These are phyloP conservation scores for Archips xylosteana DNA, from an alignment of 2,888 invertebrate genomes.

Conservation along the genomic window DNA sequence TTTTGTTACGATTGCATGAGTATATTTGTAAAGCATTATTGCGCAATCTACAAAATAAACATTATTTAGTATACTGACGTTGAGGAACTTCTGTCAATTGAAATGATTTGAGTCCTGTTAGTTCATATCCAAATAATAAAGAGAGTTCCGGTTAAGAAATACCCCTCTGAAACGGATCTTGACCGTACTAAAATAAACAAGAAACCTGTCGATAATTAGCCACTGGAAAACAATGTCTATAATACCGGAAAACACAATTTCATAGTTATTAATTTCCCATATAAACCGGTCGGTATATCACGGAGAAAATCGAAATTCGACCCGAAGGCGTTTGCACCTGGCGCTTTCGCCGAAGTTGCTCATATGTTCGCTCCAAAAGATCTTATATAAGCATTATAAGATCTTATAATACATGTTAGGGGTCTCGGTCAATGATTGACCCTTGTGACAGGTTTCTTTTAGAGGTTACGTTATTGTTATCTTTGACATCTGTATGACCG, in stretches of 20 bases:
- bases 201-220: neutral
- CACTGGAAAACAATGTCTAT: conserved; percentile 1
- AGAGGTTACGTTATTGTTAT: conserved; percentile 34
- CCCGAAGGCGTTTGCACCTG: conserved; percentile 61
- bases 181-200: neutral
- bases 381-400: conserved; percentile 64
- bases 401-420: conserved; percentile 12
- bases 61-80: neutral
- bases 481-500: conserved; percentile 16
- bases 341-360: conserved; percentile 70
- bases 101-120: too few species aligned
- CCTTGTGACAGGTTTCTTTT: conserved; percentile 45
- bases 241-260: conserved; percentile 28
- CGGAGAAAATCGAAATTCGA: conserved; percentile 72
- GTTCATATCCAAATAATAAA: too few species aligned
- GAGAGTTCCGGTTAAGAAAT: too few species aligned
- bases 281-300: conserved; percentile 57
- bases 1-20: neutral
- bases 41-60: neutral
- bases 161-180: neutral
- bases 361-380: conserved; percentile 45
- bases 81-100: too few species aligned
- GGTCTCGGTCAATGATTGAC: conserved; percentile 75
- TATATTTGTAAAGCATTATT: neutral
- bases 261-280: conserved; percentile 28